These are phyloP conservation scores for Mythimna loreyi DNA, from an alignment of 2,888 invertebrate species.

Conservation along the genomic window DNA sequence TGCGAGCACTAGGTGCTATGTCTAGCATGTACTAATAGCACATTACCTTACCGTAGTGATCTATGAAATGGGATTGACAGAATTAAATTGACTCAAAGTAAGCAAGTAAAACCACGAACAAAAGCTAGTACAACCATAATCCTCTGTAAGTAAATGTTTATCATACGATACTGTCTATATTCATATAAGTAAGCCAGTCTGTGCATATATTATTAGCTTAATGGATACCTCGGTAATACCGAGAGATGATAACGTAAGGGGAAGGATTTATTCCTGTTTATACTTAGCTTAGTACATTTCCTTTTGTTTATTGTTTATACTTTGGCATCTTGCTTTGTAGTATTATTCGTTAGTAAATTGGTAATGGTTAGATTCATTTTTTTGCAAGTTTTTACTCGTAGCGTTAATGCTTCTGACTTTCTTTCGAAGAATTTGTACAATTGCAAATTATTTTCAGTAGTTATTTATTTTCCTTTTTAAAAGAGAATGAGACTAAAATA, in stretches of 20 bases:
- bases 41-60: too few species aligned
- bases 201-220: slow-evolving; percentile 55
- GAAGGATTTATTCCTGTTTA: slow-evolving; percentile 30
- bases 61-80: too few species aligned
- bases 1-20: too few species aligned
- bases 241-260: slow-evolving; percentile 24
- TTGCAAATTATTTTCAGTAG: not conserved
- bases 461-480: not conserved
- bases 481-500: too few species aligned
- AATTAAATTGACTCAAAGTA: not conserved
- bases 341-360: slow-evolving; percentile 25
- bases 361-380: not conserved
- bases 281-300: slow-evolving; percentile 3
- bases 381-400: not conserved
- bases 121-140: slow-evolving; percentile 14
- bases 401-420: not conserved
- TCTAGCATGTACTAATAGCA: too few species aligned
- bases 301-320: slow-evolving; percentile 13
- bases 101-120: not conserved
- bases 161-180: slow-evolving; percentile 27
- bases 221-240: slow-evolving; percentile 52
- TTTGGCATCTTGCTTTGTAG: slow-evolving; percentile 15
- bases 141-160: slow-evolving; percentile 36
- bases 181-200: slow-evolving; percentile 19
- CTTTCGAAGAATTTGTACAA: not conserved